Conservation (phyloP, 2,113 vertebrate species). For the Xenopus tropicalis region DNA sequence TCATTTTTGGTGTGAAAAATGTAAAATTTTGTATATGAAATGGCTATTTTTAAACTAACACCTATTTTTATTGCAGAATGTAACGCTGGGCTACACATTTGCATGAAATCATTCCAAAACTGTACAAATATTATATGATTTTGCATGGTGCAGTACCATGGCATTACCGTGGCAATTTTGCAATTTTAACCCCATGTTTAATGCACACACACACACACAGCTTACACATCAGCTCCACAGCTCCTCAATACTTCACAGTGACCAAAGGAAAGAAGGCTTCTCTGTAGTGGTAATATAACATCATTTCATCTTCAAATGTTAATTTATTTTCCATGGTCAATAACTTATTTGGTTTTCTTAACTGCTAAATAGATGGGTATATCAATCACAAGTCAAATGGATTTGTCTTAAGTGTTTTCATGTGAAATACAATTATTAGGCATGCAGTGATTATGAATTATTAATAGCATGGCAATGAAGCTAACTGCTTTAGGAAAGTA, state of each 20-base stretch:
- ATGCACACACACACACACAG: too few relatives aligned
- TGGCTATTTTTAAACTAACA: too few relatives aligned
- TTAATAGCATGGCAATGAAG: not conserved
- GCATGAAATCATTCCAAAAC: too few relatives aligned
- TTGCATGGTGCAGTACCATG: too few relatives aligned
- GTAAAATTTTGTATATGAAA: too few relatives aligned
- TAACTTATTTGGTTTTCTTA: slow-evolving; percentile 10
- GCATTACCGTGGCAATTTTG: too few relatives aligned
- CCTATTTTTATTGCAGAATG: too few relatives aligned
- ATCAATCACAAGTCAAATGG: slow-evolving; percentile 4
- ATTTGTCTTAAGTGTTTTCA: not conserved
- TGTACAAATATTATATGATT: too few relatives aligned
- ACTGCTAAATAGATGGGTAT: slow-evolving; percentile 6
- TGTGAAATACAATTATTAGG: slow-evolving; percentile 8
- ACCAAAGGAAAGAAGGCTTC: not conserved
- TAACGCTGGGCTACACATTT: too few relatives aligned
- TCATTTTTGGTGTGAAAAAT: too few relatives aligned
- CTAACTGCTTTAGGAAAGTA: not conserved
- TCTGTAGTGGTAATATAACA: not conserved
- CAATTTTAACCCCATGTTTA: too few relatives aligned
- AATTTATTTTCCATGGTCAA: slow-evolving; percentile 8
- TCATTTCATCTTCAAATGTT: not conserved
- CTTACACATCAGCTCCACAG: not conserved
- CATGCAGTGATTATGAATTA: slow-evolving; percentile 2
- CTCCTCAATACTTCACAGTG: not conserved